These are phyloP conservation scores for Alitta virens DNA, from an alignment of 2,888 invertebrate species.

Conservation along the genomic window DNA sequence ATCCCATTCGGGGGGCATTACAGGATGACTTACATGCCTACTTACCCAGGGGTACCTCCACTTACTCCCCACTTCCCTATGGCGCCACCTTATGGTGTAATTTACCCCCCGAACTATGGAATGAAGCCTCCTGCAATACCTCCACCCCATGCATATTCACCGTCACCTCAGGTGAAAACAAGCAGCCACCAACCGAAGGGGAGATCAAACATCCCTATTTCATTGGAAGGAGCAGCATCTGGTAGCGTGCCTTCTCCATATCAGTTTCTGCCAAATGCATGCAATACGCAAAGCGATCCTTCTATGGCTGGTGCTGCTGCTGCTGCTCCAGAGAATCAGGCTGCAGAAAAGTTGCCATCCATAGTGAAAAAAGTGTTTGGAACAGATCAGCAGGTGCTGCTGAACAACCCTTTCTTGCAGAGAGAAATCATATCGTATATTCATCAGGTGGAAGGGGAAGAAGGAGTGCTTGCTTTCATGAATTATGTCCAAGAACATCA, in stretches of 20 bases:
- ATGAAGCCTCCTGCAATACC: too few relatives aligned
- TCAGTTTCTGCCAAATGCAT: conserved; percentile 45
- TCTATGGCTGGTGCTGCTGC: background rate
- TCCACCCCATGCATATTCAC: too few relatives aligned
- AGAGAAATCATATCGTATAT: conserved; percentile 23
- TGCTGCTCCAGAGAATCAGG: background rate
- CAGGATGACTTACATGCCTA: too few relatives aligned
- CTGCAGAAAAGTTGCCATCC: background rate
- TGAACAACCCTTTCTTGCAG: conserved; percentile 17
- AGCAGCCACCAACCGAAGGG: too few relatives aligned
- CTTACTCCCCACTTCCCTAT: too few relatives aligned
- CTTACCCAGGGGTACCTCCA: too few relatives aligned
- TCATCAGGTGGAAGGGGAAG: conserved; percentile 20
- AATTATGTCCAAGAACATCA: background rate
- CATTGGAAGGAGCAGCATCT: too few relatives aligned
- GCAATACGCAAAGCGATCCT: conserved; percentile 11
- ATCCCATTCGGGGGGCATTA: too few relatives aligned
- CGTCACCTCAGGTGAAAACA: too few relatives aligned
- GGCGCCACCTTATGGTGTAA: too few relatives aligned
- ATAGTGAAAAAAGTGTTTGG: conserved; percentile 1
- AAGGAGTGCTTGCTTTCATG: conserved; percentile 19
- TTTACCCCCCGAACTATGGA: too few relatives aligned
- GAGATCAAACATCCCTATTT: too few relatives aligned
- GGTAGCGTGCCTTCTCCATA: background rate
- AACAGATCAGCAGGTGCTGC: conserved; percentile 1